Base-by-base conservation (phyloP, 2,888 invertebrate species). In the Sepioteuthis lessoniana region DNA sequence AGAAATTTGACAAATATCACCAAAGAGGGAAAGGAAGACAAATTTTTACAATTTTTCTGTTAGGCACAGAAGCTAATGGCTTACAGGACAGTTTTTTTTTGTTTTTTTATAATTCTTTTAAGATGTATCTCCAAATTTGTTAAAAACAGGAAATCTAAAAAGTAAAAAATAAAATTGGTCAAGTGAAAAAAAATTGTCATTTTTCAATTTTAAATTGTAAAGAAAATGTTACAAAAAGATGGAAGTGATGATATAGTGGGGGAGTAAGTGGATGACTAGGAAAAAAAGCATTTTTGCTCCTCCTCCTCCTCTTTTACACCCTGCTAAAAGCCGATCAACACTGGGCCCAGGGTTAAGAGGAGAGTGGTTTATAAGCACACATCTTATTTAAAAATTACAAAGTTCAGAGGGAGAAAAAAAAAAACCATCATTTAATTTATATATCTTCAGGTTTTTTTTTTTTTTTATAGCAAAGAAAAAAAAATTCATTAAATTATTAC, bases 1-100 rank as follows among this genome's bases (percentile, higher is more conserved):
- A 16, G 76, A 76, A 76, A n/a, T 76, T 76, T 76, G 76, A 76
- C 76, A 76, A 76, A 76, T 76, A 76, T 76, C 76, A 76, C 76
- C 76, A 76, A 76, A 31, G 55, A 31, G 31, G 31, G 31, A 31
- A 76, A 76, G 76, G 76, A 76, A 76, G 76, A 76, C 76, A 76
- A 4, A n/a, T 76, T 76, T 55, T n/a, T n/a, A 76, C 76, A 76
- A 16, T 76, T 76, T 76, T 76, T 76, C n/a, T 76, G 55, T 25
- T 55, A 21, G 25, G 55, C 55, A 21, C 55, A 28, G 55, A 55
- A 55, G 55, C 55, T 55, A 25, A 0, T 1, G 47, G 1, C 16
- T 47, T 60, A 31, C 60, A 60, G 31, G 31, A 28, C 10, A 60
- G 60, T 16, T 35, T n/a, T 76, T 76, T 76, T 76, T 76, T 13